Base-by-base conservation (phyloP, 2,888 invertebrate species). In the Aradus depressus region DNA sequence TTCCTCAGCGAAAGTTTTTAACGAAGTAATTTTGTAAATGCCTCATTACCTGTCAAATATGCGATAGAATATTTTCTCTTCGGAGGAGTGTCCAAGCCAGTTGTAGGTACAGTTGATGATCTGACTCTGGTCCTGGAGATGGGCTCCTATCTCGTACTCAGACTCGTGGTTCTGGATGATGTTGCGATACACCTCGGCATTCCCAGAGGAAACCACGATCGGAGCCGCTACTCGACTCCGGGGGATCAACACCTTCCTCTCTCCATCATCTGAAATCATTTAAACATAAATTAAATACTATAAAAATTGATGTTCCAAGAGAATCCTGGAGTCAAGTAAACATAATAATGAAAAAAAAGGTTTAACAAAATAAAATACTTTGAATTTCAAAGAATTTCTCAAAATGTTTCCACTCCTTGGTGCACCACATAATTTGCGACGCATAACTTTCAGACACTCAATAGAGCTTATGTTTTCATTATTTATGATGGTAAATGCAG, bases 121-220 rank as follows among this genome's bases (percentile, higher is more conserved):
- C 71, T 88, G 84, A 63, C 93, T 92, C 65, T 95, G 96, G 65
- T 96, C 93, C 63, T 85, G 83, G 16, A 96, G 74, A 63, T 97
- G 96, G 0, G 95, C 93, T 0, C 93, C 93, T 41, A 98, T 82
- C 72, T 98, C 97, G 65, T 92, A 95, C 49, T 79, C 77, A 0
- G 96, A 92, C 57, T 83, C 81, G 2, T 83, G 83, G 68, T 98
- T 97, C 53, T 87, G 81, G 32, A 97, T 79, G 53, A 91, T 88
- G 67, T 98, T 98, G 53, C 96, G 75, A 61, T 77, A 89, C 2
- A 97, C 76, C 38, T 81, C 77, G 1, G 95, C 81, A 65, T 97
- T 96, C 64, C 84, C 81, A 0, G 95, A 95, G 0, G 90, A 86
- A 18, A 97, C 75, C 0, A 95, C 90, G 31, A 97, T 76, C 0